Base-by-base conservation (phyloP, 2,113 vertebrate genomes). In the Copsychus sechellarum region DNA sequence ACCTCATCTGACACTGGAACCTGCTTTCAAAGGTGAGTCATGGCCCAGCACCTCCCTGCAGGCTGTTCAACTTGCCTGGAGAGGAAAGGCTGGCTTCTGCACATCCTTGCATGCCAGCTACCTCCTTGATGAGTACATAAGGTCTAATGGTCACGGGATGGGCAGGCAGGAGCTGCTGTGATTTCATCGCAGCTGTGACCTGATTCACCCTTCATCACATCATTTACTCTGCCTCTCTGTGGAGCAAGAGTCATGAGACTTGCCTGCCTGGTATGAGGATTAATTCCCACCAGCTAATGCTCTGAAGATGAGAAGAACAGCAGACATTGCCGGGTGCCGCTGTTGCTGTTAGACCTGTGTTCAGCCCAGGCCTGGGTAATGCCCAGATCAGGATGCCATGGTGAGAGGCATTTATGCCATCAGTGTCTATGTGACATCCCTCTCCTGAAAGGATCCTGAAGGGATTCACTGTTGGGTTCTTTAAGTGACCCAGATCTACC, bases 161-260 rank as follows among this genome's bases (percentile, higher is more conserved):
- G 71, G 67, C 54, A 93, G 79, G 91, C 92, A 96, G 93, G 81
- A 94, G 74, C 87, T 94, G 82, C 77, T 1, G 6, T 65, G 70
- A 88, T 85, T 93, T 90, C 91, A 78, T 93, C 0, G 2, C 85
- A 82, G 88, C 70, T 8, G 5, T 91, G 91, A 87, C 95, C 88
- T 87, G 83, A 81, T 86, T 96, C 91, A 91, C 70, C 81, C 60
- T 73, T 87, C 86, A 60, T 64, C 72, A 60, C 70, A 50, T 79
- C 70, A 79, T 82, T 90, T 81, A 58, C 66, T 84, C 64, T 78
- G 76, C n/a, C 86, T 71, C 24, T 91, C 83, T 84, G 31, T 34
- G 20, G 19, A 91, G 73, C 0, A 2, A 89, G 70, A 56, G 36
- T 85, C 82, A 91, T 67, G 57, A 90, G 84, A 92, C 84, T 65